Conservation (phyloP, 1,140 invertebrate genomes). For the Pantala flavescens region DNA sequence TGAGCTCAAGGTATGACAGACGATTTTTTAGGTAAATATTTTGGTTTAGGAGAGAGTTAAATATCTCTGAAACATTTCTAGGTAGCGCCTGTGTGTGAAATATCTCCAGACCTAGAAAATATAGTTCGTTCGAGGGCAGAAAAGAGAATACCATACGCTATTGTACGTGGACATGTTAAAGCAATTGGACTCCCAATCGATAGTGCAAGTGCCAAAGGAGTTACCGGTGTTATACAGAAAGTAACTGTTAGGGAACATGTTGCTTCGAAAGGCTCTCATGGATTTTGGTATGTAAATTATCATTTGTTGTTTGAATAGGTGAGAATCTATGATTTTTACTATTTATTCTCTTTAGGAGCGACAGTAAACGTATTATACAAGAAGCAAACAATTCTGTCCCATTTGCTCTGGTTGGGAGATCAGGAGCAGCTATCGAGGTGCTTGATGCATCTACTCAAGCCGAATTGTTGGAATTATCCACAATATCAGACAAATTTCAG, state of each 20-base stretch:
- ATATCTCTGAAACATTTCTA: not conserved
- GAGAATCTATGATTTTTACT: not conserved
- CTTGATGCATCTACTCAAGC: slow-evolving; percentile 49
- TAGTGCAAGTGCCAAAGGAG: slow-evolving; percentile 53
- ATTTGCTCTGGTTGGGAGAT: slow-evolving; percentile 52
- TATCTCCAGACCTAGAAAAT: not conserved
- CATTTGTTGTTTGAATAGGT: no score
- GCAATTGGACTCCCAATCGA: slow-evolving; percentile 58
- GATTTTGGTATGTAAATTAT: slow-evolving; percentile 50
- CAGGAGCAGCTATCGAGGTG: slow-evolving; percentile 58
- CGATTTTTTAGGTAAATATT: no score
- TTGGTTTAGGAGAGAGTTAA: no score
- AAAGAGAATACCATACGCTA: slow-evolving; percentile 25
- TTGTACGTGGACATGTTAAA: slow-evolving; percentile 57
- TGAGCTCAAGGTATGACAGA: not conserved
- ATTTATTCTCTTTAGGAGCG: slow-evolving; percentile 38
- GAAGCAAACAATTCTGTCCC: slow-evolving; percentile 61
- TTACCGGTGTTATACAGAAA: slow-evolving; percentile 61
- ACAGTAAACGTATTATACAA: slow-evolving; percentile 60
- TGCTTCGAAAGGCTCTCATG: slow-evolving; percentile 56
- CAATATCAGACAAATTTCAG: slow-evolving; percentile 64
- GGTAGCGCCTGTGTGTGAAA: not conserved
- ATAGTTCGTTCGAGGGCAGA: not conserved
- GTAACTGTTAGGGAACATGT: slow-evolving; percentile 65
- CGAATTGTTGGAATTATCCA: slow-evolving; percentile 53